Base-by-base conservation (phyloP, 1,140 invertebrate species). In the Potamilus streckersoni region DNA sequence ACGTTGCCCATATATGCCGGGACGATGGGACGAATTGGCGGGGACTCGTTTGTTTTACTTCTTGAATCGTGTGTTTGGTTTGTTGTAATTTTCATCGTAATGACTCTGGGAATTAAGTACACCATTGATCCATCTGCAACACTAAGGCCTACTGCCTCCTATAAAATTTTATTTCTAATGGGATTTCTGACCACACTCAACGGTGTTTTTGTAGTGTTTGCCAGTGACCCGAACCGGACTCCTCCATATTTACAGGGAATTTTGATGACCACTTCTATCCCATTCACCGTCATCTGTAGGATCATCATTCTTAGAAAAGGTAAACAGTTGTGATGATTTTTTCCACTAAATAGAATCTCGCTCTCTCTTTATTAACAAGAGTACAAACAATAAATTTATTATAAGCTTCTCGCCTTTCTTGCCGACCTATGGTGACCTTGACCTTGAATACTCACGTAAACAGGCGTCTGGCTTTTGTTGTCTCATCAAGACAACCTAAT, bases 211-310 rank as follows among this genome's bases (percentile, higher is more conserved):
- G 58, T 78, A 15, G 75, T 78, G 4, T 80, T 80, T 31, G 75
- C 71, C 60, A 70, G 66, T 38, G 67, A 49, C 38, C 69, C 75
- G 2, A 59, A 49, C 56, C 19, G 79, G n/a, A 80, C 79, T 1
- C 65, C 76, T n/a, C 75, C 79, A 6, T 77, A 77, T 63, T 31
- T 80, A 16, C 79, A 80, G 66, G 75, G 71, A 5, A 68, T 80
- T 20, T 71, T 80, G 62, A 38, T 63, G 12, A 78, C 74, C 19
- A 78, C 69, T 55, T n/a, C 57, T 13, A 73, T 78, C 11, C 79
- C 75, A 12, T 78, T 76, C 58, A 80, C 79, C 4, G 79, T 80
- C 49, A 19, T 78, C 23, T 68, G 38, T 5, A 31, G 79, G 20
- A 68, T 73, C 27, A 20, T 78, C 31, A 56, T 80, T 6, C 71